Evolutionary conservation across 2,113 vertebrate genomes (phyloP), one percentile per base, ranked within the genome.

Genomic region (Triplophysa dalaica): DNA sequence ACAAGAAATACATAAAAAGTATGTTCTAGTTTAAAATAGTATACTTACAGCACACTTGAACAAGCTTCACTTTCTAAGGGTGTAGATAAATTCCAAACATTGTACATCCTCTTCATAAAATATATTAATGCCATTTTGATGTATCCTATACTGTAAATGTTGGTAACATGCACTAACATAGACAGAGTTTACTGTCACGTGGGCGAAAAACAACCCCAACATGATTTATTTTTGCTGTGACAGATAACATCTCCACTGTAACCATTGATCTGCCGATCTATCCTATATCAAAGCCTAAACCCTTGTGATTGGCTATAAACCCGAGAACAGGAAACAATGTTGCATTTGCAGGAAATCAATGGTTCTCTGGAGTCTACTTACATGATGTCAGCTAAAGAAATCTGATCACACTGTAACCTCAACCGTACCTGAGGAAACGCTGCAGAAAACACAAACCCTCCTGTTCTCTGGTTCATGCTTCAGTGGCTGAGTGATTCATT

Each of bases 401-500:
- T 60, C 56, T 69, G 80, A 78, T 74, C 69, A 12, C 74, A 72
- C 72, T 82, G 70, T 74, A 67, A 54, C 43, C 70, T 76, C 66
- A 68, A 76, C 75, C 67, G 76, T 19, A 62, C 41, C n/a, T n/a
- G 54, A 65, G 29, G 22, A 79, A 19, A 58, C 12, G 17, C 12
- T 56, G 50, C 66, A 63, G 77, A 48, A 22, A 50, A 62, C 33
- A 38, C 68, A 63, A 17, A 50, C 63, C 33, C 43, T 11, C 26
- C 22, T 29, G 22, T 26, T n/a, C 43, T 77, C 14, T n/a, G 12
- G 19, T 68, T 43, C 79, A 77, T 84, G 82, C 8, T 75, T 84
- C 21, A 21, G 22, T 22, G 43, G 19, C 79, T 69, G 82, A 81
- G 75, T 73, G 79, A 63, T 66, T 84, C 75, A 81, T 84, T 73